Evolutionary conservation across 2,888 invertebrate species (phyloP), one percentile per base, ranked within the genome.

Genomic region (Entomobrya proxima): DNA sequence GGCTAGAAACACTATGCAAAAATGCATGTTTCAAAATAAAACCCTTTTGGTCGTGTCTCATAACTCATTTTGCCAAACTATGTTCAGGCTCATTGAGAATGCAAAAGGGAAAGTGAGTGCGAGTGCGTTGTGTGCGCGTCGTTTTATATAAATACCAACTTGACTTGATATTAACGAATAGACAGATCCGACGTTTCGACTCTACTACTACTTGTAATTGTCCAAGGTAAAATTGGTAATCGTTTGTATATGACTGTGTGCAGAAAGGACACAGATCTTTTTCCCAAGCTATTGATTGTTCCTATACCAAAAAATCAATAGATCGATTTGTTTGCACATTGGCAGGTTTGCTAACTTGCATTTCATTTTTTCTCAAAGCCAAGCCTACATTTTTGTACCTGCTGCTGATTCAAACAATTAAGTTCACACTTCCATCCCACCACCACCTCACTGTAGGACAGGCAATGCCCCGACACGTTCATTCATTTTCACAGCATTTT

Each of bases 11-110:
- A 40, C 44, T 11, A 40, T 30, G 13, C 32, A 61, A 61, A 9
- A 7, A 7, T 15, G n/a, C 9, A 24, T 61, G 61, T 61, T n/a
- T n/a, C n/a, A 30, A 30, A 32, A 5, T 61, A 30, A 30, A 61
- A 30, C 30, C 3, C 32, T 32, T 61, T 61, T 61, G n/a, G 13
- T 27, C 35, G 18, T 67, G 37, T 67, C 67, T 21, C 24, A 67
- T 37, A 67, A 37, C 37, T 67, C 21, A 37, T 67, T 15, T 24
- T 37, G 37, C 37, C 18, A 37, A 11, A 27, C 7, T 11, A 67
- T 37, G 67, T 67, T 67, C 35, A 67, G 67, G 18, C 67, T 67
- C 67, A 67, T 67, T 67, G 35, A 27, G 15, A 67, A 15, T 18
- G 13, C 18, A 30, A 37, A 67, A 67, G 67, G 67, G 67, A 67